phyloP scores from a whole-genome alignment of 2,888 invertebrate genomes.

The Fissipunctia ypsillon region DNA sequence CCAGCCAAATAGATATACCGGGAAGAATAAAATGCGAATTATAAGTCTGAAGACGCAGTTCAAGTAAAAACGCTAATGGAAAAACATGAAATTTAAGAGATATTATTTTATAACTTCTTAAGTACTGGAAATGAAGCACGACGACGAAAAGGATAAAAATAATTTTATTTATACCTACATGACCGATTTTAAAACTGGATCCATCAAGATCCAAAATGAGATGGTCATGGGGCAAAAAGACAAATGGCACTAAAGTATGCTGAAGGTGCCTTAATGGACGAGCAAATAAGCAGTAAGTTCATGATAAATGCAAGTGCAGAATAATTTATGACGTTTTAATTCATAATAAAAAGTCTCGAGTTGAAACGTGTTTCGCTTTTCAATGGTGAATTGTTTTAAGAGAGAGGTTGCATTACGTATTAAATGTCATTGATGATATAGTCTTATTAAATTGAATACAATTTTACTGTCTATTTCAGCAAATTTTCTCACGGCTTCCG shows the following conservation, averaged over 20 bases:
- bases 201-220: slow-evolving; percentile 42
- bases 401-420: slow-evolving; percentile 28
- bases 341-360: slow-evolving; percentile 72
- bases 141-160: slow-evolving; percentile 5
- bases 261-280: slow-evolving; percentile 71
- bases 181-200: slow-evolving; percentile 58
- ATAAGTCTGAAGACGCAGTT: slow-evolving; percentile 10
- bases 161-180: slow-evolving; percentile 47
- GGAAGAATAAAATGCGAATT: slow-evolving; percentile 36
- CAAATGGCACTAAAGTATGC: slow-evolving; percentile 70
- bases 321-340: slow-evolving; percentile 82
- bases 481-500: not conserved
- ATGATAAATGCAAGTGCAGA: slow-evolving; percentile 76
- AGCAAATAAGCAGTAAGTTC: slow-evolving; percentile 67
- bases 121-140: slow-evolving; percentile 10
- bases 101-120: slow-evolving; percentile 14
- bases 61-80: slow-evolving; percentile 18
- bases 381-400: slow-evolving; percentile 55
- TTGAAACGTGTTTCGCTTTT: slow-evolving; percentile 65
- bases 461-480: not conserved
- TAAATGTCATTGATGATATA: slow-evolving; percentile 24
- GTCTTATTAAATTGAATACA: slow-evolving; percentile 21
- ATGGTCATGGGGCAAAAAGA: slow-evolving; percentile 66
- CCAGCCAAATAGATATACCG: slow-evolving; percentile 44
- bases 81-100: slow-evolving; percentile 19